Base-by-base conservation (phyloP, 2,888 invertebrate genomes). In the Yponomeuta cagnagella region DNA sequence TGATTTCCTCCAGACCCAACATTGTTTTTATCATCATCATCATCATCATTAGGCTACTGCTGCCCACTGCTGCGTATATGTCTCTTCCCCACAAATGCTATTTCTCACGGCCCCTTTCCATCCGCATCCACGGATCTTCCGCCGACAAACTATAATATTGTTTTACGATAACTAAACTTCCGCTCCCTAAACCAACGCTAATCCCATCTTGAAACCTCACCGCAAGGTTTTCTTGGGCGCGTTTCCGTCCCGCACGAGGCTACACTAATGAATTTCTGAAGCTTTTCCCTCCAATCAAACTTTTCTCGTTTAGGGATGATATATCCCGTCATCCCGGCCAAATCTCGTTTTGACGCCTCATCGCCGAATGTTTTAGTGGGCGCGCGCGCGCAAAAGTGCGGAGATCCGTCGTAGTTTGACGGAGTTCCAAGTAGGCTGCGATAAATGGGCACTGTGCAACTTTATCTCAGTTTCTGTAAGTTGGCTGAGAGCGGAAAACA, bases 181-280 rank as follows among this genome's bases (percentile, higher is more conserved):
- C 15, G 52, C 15, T 58, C 15, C 52, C 52, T 58, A 58, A 12
- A 58, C 52, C 15, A 0, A 2, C 12, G 15, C 10, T 58, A 58
- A 15, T 8, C 12, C 15, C 52, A 58, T 5, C 52, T 58, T 58
- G 52, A 15, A 5, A 58, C 52, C 3, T 2, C 15, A 58, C 52
- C 52, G 2, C 52, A 64, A 70, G 66, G 43, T 74, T 71, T 71
- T 71, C 64, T 58, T 58, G 15, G 52, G 12, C 73, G 84, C 81
- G 85, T 85, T 85, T 84, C 79, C 79, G 79, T 80, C 80, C 78
- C 78, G 76, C 75, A 77, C 79, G 78, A 78, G 80, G 78, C 81
- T 83, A 82, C 80, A 79, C 82, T 90, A 89, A 90, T 90, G 87
- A 90, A 89, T 89, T 88, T 83, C 84, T 81, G 83, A 85, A 84